Percentiles rank a stretch among this genome's conserved stretches.
Evolutionary conservation across 2,113 vertebrate genomes (phyloP).

Genomic region (Oncorhynchus tshawytscha): DNA sequence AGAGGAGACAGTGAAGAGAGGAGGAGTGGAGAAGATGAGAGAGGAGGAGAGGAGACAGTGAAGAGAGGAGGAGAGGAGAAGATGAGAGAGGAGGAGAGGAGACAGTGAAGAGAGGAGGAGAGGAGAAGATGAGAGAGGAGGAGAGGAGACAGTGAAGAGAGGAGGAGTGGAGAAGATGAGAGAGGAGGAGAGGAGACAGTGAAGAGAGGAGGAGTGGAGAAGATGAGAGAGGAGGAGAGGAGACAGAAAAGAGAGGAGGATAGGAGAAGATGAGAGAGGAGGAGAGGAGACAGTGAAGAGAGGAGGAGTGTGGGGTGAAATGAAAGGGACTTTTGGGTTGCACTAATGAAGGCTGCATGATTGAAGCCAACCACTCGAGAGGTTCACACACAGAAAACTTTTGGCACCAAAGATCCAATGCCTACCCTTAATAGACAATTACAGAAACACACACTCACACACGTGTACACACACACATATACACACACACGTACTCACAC

Average conservation of each 20-base stretch:
- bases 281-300: background rate
- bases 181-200: background rate
- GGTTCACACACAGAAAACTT: slow-evolving; percentile 12
- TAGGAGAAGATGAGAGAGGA: too few species aligned
- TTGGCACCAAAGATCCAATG: slow-evolving; percentile 20
- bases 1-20: too few species aligned
- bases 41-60: too few species aligned
- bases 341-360: slow-evolving; percentile 40
- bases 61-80: background rate
- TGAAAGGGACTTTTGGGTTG: slow-evolving; percentile 14
- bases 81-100: background rate
- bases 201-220: too few species aligned
- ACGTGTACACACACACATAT: background rate
- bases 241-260: background rate
- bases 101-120: background rate
- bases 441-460: background rate
- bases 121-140: too few species aligned
- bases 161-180: background rate
- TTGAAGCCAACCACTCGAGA: slow-evolving; percentile 37
- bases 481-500: background rate
- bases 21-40: background rate
- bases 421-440: background rate
- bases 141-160: background rate
- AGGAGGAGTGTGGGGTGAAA: background rate
- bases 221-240: background rate